Evolutionary conservation across 2,888 invertebrate species (phyloP), one percentile per base, ranked within the genome.

Genomic region (Hirtodrosophila trivittata): DNA sequence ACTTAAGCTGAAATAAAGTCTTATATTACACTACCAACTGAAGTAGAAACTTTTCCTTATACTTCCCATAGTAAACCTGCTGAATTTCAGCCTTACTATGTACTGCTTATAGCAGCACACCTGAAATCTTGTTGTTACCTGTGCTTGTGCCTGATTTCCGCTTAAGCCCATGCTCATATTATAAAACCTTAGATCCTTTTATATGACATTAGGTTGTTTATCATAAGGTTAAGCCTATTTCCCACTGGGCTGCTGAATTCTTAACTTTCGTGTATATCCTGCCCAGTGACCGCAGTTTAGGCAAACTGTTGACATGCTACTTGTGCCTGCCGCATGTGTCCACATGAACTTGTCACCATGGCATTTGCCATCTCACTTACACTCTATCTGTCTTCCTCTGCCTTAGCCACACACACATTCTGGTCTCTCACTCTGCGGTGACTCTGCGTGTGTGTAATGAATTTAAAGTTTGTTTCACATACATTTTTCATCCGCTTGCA

Each of bases 391-490:
- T n/a, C n/a, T n/a, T 21, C 18, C 18, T 21, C 5, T 21, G 5
- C 18, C 18, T 21, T 21, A 3, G 5, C 18, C 18, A 21, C 41
- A n/a, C 12, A n/a, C 7, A 7, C 41, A 28, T 28, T 18, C 25
- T 18, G n/a, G 47, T 56, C 43, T 16, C 25, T 7, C 13, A 37
- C 63, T 10, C 16, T 45, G 55, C 57, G 54, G 55, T 54, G 54
- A 66, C 71, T 69, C 78, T 86, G 81, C 86, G 81, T 85, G 81
- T 81, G 74, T 81, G 86, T 80, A 86, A 86, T 82, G 81, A 82
- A 82, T 82, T 82, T 82, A 82, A 86, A 82, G 86, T 86, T 86
- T 71, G 75, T 80, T 51, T 58, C 72, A 60, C 77, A 86, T 83
- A 83, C 75, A 82, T 86, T 86, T 82, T 86, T 86, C 86, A 83